Percentiles rank a stretch among this genome's conserved stretches.
These are phyloP conservation scores for Drosophila fulvimacula DNA, from an alignment of 2,888 invertebrate genomes.

Conservation along the genomic window DNA sequence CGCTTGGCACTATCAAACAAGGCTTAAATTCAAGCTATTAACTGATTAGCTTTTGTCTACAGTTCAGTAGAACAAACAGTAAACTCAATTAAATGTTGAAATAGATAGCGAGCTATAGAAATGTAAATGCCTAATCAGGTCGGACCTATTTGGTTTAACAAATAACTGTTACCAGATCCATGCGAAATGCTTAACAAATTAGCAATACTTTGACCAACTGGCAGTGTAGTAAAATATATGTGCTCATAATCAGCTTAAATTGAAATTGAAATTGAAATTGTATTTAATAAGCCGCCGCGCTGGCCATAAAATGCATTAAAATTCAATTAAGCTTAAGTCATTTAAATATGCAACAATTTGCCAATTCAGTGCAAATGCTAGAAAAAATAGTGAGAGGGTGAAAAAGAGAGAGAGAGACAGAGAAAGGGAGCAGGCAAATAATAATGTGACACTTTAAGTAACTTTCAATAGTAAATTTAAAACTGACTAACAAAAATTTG, in stretches of 20 bases:
- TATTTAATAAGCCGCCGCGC: slow-evolving; percentile 26
- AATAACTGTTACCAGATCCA: not conserved
- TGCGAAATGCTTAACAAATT: not conserved
- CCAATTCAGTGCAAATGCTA: not conserved
- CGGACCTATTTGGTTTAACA: not conserved
- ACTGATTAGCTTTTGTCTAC: slow-evolving; percentile 56
- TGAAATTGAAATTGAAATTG: slow-evolving; percentile 21
- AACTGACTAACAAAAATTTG: not conserved
- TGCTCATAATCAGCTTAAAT: slow-evolving; percentile 45
- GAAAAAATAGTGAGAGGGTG: not conserved
- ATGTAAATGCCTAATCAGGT: not conserved
- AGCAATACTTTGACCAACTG: slow-evolving; percentile 3
- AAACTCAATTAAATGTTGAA: slow-evolving; percentile 12
- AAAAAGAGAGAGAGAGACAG: not conserved
- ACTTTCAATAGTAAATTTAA: not conserved
- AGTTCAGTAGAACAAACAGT: slow-evolving; percentile 8
- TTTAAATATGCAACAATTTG: not conserved
- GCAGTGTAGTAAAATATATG: slow-evolving; percentile 15
- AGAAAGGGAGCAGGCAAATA: not conserved
- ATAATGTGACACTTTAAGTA: not conserved
- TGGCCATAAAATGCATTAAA: slow-evolving; percentile 30
- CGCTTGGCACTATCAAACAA: not conserved
- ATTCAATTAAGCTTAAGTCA: slow-evolving; percentile 32
- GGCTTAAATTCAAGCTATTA: slow-evolving; percentile 55
- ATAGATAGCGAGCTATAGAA: not conserved